phyloP scores from a whole-genome alignment of 1,140 invertebrate species.

The Meloidogyne hapla region DNA sequence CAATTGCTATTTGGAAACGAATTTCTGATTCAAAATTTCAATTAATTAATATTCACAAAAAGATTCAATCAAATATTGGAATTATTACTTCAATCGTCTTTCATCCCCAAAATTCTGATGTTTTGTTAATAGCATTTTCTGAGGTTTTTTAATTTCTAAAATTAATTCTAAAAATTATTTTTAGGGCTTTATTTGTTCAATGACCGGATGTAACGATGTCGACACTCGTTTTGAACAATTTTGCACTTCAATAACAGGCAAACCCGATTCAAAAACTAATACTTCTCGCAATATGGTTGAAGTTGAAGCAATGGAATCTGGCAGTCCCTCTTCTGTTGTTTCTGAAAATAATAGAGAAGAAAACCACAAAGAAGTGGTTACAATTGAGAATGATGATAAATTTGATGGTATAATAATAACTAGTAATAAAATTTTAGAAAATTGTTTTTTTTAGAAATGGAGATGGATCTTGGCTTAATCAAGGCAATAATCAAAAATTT shows the following conservation, averaged over 20 bases:
- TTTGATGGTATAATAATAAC: not conserved
- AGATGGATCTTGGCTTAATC: constrained; percentile 13
- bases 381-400: not conserved
- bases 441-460: constrained; percentile 5
- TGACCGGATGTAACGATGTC: not conserved
- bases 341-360: not conserved
- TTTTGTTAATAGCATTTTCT: constrained; percentile 14
- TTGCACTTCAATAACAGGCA: not conserved
- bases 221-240: constrained; percentile 12
- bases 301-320: not conserved
- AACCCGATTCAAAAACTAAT: not conserved
- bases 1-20: constrained; percentile 10
- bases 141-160: not conserved
- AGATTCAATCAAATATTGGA: constrained; percentile 9
- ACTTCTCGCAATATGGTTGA: not conserved
- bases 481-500: not conserved
- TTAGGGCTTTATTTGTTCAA: constrained; percentile 19
- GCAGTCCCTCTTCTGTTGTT: not conserved
- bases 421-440: not conserved
- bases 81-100: constrained; percentile 15
- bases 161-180: not conserved
- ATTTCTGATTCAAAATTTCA: constrained; percentile 1
- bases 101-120: not conserved
- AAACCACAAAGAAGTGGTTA: not conserved
- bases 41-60: constrained; percentile 5